These are phyloP conservation scores for Aegypius monachus DNA, from an alignment of 2,113 vertebrate species.

Conservation along the genomic window DNA sequence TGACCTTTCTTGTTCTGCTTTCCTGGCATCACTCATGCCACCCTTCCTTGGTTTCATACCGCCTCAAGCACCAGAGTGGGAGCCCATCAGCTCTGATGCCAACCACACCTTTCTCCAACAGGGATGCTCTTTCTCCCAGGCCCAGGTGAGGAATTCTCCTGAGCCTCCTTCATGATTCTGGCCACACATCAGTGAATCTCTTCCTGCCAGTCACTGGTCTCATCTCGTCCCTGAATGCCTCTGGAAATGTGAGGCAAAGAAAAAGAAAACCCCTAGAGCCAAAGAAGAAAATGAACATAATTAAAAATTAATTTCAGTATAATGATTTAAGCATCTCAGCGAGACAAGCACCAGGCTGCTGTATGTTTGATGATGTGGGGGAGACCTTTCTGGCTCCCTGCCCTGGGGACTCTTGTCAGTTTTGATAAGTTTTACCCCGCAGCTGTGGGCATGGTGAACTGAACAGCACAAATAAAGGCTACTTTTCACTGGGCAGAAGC, in stretches of 20 bases:
- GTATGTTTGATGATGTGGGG: not conserved
- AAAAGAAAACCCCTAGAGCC: not conserved
- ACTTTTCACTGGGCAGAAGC: conserved; percentile 1
- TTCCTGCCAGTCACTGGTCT: not conserved
- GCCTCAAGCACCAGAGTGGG: not conserved
- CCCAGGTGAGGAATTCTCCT: not conserved
- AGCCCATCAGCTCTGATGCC: not conserved
- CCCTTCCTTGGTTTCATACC: not conserved
- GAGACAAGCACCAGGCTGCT: conserved; percentile 11
- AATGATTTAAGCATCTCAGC: not conserved
- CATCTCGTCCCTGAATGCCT: not conserved
- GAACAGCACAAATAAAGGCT: conserved; percentile 28
- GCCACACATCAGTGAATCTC: not conserved
- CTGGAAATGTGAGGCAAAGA: not conserved
- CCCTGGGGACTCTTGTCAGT: conserved; percentile 31
- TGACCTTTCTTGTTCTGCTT: not conserved
- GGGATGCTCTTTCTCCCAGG: not conserved
- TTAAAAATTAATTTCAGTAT: conserved; percentile 22
- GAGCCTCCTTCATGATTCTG: not conserved
- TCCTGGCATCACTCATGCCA: not conserved
- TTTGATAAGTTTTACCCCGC: conserved; percentile 43
- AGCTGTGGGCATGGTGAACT: conserved; percentile 7
- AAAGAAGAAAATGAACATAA: not conserved
- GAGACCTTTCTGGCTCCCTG: conserved; percentile 51
- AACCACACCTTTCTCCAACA: not conserved